Percentiles rank a stretch among this genome's conserved stretches.
Evolutionary conservation across 2,797 vertebrate species (phyloP).

Genomic region (Typhlichthys eigenmanni): DNA sequence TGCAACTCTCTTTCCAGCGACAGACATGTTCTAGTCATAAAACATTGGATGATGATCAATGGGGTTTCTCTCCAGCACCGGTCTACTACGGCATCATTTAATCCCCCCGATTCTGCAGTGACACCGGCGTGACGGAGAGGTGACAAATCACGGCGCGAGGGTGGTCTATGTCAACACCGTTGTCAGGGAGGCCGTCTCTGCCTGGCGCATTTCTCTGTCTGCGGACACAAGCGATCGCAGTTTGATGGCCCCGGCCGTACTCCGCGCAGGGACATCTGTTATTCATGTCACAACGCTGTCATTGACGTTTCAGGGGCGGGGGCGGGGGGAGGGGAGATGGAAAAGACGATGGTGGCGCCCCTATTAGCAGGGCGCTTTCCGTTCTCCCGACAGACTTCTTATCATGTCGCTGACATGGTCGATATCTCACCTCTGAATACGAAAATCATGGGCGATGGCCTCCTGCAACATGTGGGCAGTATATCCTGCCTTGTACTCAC

Average conservation of each 20-base stretch:
- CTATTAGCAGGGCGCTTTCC: slow-evolving; percentile 56
- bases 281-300: slow-evolving; percentile 73
- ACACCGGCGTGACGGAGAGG: slow-evolving; percentile 47
- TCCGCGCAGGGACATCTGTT: slow-evolving; percentile 62
- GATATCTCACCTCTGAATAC: slow-evolving; percentile 42
- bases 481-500: slow-evolving; percentile 10
- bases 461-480: slow-evolving; percentile 9
- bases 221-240: slow-evolving; percentile 69
- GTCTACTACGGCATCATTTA: slow-evolving; percentile 55
- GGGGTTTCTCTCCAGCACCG: slow-evolving; percentile 31
- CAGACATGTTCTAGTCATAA: slow-evolving; percentile 8
- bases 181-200: slow-evolving; percentile 54
- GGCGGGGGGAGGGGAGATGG: slow-evolving; percentile 26
- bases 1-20: not conserved
- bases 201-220: slow-evolving; percentile 58
- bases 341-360: slow-evolving; percentile 50
- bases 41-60: slow-evolving; percentile 15
- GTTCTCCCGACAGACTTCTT: slow-evolving; percentile 54
- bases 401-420: slow-evolving; percentile 44
- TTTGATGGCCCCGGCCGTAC: slow-evolving; percentile 70
- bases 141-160: slow-evolving; percentile 62
- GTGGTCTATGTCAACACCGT: slow-evolving; percentile 58
- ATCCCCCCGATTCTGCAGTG: slow-evolving; percentile 53
- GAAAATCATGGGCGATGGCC: slow-evolving; percentile 32
- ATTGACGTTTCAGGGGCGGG: slow-evolving; percentile 55